Evolutionary conservation across 2,888 invertebrate genomes (phyloP), one percentile per base, ranked within the genome.

Genomic region (Eulithis prunata): DNA sequence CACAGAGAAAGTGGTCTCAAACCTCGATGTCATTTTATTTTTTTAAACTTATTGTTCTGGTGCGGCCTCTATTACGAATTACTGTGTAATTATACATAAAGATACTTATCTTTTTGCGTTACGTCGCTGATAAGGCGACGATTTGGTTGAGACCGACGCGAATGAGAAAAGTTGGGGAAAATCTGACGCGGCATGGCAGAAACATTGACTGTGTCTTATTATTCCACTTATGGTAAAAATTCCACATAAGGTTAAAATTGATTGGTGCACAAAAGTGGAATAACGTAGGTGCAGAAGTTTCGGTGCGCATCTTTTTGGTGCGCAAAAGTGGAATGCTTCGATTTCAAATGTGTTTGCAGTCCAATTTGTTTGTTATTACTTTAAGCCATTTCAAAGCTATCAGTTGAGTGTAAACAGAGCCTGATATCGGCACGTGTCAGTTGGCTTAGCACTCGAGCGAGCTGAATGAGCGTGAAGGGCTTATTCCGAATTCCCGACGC

Each of bases 1-100:
- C 69, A 77, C 87, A 89, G 90, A 89, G 90, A 88, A 71, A 67
- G 64, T 64, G 46, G 38, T 52, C 14, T 57, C 58, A 53, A 51
- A n/a, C 56, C 14, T 54, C 61, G 56, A 47, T 74, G 70, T 73
- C 66, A 68, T 78, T 77, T 51, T 74, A 75, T 70, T 76, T 78
- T 80, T 77, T 63, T 53, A 54, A 69, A 68, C 64, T 64, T 61
- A 70, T 73, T 71, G 66, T 68, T 71, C 68, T 71, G 66, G 58
- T 52, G 61, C 71, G 64, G 65, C 64, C 43, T 75, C 69, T 72
- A 70, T 69, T 64, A 70, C 67, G 65, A 62, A 64, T 68, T 68
- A 64, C 59, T 51, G 62, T 64, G 62, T 67, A 71, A 71, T 72
- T 71, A 66, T 61, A 53, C 57, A 28, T 52, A 13, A 43, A 70